Percentiles rank a stretch among this genome's conserved stretches.
Evolutionary conservation across 2,888 invertebrate genomes (phyloP).

Genomic region (Sipha maydis): DNA sequence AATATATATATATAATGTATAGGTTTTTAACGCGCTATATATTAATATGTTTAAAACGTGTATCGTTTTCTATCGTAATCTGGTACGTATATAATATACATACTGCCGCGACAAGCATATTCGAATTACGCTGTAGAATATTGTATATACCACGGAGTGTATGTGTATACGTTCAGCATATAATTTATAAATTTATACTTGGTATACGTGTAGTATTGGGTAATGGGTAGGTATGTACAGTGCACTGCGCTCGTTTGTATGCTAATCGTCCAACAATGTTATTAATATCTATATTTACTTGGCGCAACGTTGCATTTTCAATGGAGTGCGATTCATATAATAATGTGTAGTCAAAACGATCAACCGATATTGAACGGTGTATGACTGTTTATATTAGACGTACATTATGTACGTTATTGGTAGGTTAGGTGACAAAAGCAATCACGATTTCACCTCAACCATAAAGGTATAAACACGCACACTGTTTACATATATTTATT

Average conservation of each 20-base stretch:
- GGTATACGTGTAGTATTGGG: too few species aligned
- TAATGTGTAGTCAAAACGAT: neutral
- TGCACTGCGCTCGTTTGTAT: neutral
- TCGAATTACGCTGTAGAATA: neutral
- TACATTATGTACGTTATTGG: neutral
- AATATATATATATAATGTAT: too few species aligned
- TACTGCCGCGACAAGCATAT: neutral
- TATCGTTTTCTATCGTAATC: neutral
- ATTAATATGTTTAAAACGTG: neutral
- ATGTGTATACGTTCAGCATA: neutral
- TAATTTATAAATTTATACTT: neutral
- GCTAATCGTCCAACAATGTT: conserved; percentile 19
- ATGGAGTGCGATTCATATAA: neutral
- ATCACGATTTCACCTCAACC: conserved; percentile 53
- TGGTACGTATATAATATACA: neutral
- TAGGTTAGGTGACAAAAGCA: conserved; percentile 50
- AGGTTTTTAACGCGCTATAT: neutral
- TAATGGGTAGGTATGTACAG: neutral
- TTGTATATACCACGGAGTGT: neutral
- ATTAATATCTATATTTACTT: conserved; percentile 9
- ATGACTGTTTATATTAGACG: neutral
- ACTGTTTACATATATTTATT: neutral
- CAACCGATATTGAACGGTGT: neutral
- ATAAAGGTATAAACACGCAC: neutral
- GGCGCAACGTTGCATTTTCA: neutral